phyloP scores from a whole-genome alignment of 1,140 invertebrate genomes.

The Drosophila malerkotliana region DNA sequence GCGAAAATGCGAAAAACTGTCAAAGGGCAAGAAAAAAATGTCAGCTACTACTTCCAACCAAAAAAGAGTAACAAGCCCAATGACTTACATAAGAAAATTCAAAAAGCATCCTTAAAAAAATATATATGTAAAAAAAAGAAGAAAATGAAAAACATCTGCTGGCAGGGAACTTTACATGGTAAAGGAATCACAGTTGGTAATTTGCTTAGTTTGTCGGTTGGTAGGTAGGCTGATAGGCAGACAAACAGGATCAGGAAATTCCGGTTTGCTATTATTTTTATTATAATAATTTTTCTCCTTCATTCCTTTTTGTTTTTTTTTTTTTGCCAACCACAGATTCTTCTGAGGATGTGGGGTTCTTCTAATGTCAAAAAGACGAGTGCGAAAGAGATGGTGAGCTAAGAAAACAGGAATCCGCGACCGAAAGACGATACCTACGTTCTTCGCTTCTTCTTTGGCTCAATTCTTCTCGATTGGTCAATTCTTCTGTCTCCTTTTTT shows the following conservation, averaged over 20 bases:
- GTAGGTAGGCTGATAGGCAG: constrained; percentile 33
- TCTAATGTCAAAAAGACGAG: constrained; percentile 58
- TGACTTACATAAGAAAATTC: constrained; percentile 64
- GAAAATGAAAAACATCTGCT: constrained; percentile 56
- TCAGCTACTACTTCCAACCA: background rate
- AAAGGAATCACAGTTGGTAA: constrained; percentile 75
- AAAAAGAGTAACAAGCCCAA: constrained; percentile 52
- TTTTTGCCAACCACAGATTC: constrained; percentile 29
- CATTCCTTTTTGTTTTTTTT: constrained; percentile 7
- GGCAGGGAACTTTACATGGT: constrained; percentile 39
- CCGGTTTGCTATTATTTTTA: constrained; percentile 80
- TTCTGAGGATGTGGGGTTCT: constrained; percentile 40
- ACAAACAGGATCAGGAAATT: constrained; percentile 79
- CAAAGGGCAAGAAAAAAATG: constrained; percentile 11
- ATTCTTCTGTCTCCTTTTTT: constrained; percentile 20
- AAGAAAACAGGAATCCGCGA: constrained; percentile 48
- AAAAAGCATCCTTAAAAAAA: constrained; percentile 4
- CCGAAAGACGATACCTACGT: constrained; percentile 67
- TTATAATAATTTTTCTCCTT: constrained; percentile 70
- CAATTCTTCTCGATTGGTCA: constrained; percentile 32
- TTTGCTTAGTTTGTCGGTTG: constrained; percentile 14
- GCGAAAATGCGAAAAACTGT: constrained; percentile 23
- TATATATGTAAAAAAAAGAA: background rate
- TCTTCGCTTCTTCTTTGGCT: constrained; percentile 25
- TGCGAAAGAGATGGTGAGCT: background rate